Conservation (phyloP, 2,113 vertebrate species). For the Seriola rivoliana region DNA sequence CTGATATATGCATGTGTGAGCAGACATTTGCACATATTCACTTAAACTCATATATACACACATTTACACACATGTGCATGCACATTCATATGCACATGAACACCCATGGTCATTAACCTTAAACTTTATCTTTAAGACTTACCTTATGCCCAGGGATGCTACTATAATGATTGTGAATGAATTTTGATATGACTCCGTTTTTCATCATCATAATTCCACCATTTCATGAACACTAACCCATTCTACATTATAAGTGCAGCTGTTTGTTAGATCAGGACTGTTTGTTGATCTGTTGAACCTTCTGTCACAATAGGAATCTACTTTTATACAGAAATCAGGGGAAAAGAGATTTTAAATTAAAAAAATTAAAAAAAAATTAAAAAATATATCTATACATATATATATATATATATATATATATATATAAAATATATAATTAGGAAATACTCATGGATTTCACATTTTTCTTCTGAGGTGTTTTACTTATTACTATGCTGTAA, state of each 20-base stretch:
- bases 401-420: too few species aligned
- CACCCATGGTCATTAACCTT: constrained; percentile 70
- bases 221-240: not conserved
- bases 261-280: constrained; percentile 15
- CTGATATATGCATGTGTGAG: constrained; percentile 65
- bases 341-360: not conserved
- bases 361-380: not conserved
- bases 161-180: constrained; percentile 51
- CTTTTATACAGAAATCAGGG: not conserved
- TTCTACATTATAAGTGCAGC: not conserved
- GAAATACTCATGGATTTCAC: not conserved
- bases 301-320: not conserved
- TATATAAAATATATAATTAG: not conserved
- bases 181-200: constrained; percentile 36
- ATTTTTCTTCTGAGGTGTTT: not conserved
- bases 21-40: constrained; percentile 69
- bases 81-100: constrained; percentile 22
- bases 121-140: constrained; percentile 59
- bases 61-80: not conserved
- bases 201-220: constrained; percentile 18
- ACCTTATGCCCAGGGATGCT: constrained; percentile 46
- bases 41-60: constrained; percentile 53
- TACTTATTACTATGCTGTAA: not conserved
- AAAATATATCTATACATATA: too few species aligned
- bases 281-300: constrained; percentile 16